Percentiles rank a stretch among this genome's conserved stretches.
phyloP scores from a whole-genome alignment of 2,113 vertebrate genomes.

The Hipposideros armiger region DNA sequence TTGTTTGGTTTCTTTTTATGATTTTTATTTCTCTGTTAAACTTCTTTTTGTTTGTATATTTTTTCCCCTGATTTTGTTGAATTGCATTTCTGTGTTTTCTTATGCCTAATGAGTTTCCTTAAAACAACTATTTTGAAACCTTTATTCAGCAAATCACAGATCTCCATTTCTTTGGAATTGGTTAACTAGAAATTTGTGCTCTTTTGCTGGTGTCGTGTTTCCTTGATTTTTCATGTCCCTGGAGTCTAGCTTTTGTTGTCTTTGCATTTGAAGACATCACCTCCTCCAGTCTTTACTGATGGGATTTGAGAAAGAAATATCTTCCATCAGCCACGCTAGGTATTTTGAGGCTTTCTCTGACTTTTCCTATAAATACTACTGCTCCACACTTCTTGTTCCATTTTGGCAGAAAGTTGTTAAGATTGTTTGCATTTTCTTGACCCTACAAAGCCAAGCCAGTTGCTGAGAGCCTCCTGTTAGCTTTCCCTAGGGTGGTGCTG shows the following conservation, averaged over 20 bases:
- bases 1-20: background rate
- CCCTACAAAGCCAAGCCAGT: background rate
- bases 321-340: background rate
- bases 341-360: background rate
- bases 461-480: background rate
- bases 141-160: background rate
- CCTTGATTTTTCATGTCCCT: background rate
- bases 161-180: background rate
- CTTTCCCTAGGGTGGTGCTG: background rate
- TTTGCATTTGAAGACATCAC: background rate
- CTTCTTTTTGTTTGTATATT: background rate
- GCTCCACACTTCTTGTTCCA: background rate
- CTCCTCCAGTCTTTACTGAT: background rate
- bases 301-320: background rate
- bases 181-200: background rate
- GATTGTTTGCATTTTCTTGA: background rate
- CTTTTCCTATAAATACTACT: background rate
- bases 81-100: background rate
- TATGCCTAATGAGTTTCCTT: background rate
- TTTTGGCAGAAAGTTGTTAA: background rate
- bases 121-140: background rate
- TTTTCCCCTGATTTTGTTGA: background rate
- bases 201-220: background rate
- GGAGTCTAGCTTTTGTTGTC: background rate
- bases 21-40: background rate